These are phyloP conservation scores for Urocolius indicus DNA, from an alignment of 2,113 vertebrate species.

Conservation along the genomic window DNA sequence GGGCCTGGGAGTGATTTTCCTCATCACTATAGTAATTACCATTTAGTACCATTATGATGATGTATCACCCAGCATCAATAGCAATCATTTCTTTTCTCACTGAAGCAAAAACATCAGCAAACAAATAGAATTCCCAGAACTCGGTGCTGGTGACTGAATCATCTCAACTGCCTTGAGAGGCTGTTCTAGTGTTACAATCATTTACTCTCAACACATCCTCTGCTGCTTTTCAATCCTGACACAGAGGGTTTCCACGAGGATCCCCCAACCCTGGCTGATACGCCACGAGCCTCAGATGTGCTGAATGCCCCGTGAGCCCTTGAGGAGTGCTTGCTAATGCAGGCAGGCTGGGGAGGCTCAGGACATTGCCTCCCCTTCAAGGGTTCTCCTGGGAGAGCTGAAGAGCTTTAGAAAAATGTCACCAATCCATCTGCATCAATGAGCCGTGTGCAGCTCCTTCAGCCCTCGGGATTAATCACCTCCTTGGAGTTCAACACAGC, in stretches of 20 bases:
- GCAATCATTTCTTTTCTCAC: neutral
- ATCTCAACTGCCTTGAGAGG: neutral
- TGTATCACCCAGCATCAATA: neutral
- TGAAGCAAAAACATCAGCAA: neutral
- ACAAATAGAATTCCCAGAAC: neutral
- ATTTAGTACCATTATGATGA: neutral
- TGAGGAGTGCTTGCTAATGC: neutral
- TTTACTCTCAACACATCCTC: neutral
- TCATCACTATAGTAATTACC: neutral
- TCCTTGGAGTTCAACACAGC: neutral
- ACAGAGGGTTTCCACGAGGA: neutral
- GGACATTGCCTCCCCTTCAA: neutral
- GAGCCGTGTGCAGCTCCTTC: neutral
- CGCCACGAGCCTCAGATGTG: neutral
- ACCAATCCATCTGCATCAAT: fast-evolving
- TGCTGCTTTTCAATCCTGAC: neutral
- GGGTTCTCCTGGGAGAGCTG: neutral
- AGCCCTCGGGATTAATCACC: neutral
- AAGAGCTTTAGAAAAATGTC: neutral
- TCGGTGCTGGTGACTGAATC: neutral
- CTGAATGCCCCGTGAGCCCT: neutral
- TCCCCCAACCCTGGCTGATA: neutral
- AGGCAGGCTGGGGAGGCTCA: fast-evolving
- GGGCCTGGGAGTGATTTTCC: neutral
- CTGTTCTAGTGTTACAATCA: fast-evolving